Percentiles rank a stretch among this genome's conserved stretches.
These are phyloP conservation scores for Apotomis turbidana DNA, from an alignment of 2,888 invertebrate genomes.

Conservation along the genomic window DNA sequence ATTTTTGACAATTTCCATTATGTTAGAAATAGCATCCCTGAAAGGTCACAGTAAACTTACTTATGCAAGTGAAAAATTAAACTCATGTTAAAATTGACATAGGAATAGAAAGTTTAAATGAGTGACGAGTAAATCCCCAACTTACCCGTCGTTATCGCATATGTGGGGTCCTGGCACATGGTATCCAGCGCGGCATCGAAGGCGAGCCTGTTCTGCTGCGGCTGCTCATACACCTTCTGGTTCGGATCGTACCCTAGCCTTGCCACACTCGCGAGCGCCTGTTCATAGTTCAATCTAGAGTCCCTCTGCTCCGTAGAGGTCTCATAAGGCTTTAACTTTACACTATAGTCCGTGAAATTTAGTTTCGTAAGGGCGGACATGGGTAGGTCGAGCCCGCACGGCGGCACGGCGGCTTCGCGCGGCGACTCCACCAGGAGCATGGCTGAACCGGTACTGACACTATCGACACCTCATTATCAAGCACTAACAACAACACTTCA, in stretches of 20 bases:
- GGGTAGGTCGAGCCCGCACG: conserved; percentile 74
- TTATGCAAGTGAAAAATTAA: too few species aligned
- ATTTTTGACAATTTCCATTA: too few species aligned
- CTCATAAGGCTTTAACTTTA: conserved; percentile 74
- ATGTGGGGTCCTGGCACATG: conserved; percentile 69
- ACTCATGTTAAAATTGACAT: too few species aligned
- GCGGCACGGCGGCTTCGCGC: conserved; percentile 88
- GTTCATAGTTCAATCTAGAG: conserved; percentile 70
- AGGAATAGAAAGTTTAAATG: too few species aligned
- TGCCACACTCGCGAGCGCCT: conserved; percentile 68
- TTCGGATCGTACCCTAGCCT: conserved; percentile 71
- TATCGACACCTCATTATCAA: conserved; percentile 59
- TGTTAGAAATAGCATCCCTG: too few species aligned
- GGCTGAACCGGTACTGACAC: conserved; percentile 65
- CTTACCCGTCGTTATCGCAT: conserved; percentile 71
- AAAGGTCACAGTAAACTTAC: too few species aligned
- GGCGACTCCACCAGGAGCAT: conserved; percentile 91
- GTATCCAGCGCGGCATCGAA: conserved; percentile 71
- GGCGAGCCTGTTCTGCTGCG: conserved; percentile 64
- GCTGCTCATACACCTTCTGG: conserved; percentile 62
- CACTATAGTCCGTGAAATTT: conserved; percentile 79
- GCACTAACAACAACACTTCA: conserved; percentile 43
- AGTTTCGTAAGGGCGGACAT: conserved; percentile 78
- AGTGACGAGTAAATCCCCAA: neutral
- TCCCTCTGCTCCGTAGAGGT: conserved; percentile 63